phyloP scores from a whole-genome alignment of 2,797 vertebrate genomes.

The Botia kubotai region DNA sequence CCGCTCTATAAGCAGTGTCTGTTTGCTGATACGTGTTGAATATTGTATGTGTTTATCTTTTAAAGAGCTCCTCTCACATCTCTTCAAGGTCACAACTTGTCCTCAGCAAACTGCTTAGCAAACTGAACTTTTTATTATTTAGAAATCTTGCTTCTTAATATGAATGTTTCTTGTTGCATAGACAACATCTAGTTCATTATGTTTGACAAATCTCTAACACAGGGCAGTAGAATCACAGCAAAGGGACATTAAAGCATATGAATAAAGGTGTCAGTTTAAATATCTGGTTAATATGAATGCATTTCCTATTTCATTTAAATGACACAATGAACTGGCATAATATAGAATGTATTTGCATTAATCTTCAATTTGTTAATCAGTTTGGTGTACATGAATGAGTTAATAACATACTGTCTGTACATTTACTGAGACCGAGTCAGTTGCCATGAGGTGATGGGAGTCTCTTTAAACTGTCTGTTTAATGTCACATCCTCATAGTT shows the following conservation, averaged over 20 bases:
- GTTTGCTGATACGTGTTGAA: slow-evolving; percentile 63
- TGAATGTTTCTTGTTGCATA: neutral
- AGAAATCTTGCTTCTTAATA: neutral
- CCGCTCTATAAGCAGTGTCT: slow-evolving; percentile 58
- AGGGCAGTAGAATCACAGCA: neutral
- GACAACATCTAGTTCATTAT: slow-evolving; percentile 6
- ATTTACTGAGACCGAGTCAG: neutral
- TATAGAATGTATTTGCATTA: neutral
- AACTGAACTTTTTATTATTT: neutral
- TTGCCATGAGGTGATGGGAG: slow-evolving; percentile 16
- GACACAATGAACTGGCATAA: neutral
- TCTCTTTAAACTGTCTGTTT: slow-evolving; percentile 33
- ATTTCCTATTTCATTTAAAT: neutral
- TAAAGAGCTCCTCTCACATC: slow-evolving; percentile 32
- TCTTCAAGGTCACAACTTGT: slow-evolving; percentile 39
- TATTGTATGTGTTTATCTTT: slow-evolving; percentile 50
- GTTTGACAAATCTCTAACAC: neutral
- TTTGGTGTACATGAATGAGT: neutral
- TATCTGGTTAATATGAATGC: too few relatives aligned
- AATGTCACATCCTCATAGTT: slow-evolving; percentile 11
- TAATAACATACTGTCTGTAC: neutral
- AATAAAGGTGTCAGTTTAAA: neutral
- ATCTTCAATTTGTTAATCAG: neutral
- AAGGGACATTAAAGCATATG: neutral
- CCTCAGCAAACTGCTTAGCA: neutral